Evolutionary conservation across 2,888 invertebrate species (phyloP), one percentile per base, ranked within the genome.

Genomic region (Lobophora halterata): DNA sequence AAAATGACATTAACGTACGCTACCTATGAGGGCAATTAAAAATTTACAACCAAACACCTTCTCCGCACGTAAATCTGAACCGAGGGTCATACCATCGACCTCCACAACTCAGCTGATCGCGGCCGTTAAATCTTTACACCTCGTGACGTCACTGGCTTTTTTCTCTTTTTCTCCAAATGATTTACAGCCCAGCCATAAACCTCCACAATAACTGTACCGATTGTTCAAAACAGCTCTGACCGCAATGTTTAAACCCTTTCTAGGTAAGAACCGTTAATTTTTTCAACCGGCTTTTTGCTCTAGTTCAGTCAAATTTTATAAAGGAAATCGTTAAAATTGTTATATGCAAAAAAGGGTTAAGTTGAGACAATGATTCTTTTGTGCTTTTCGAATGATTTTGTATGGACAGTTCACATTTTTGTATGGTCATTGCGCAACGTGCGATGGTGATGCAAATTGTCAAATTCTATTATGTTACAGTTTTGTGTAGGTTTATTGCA

Each of bases 221-320:
- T 86, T 86, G 83, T 83, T 83, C 74, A 78, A 85, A 33, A 37
- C 83, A 75, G 78, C 79, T 29, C 37, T 79, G 83, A 86, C 86
- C 87, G 80, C 86, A 86, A 81, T 79, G 75, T 78, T 81, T 76
- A 76, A 83, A 82, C 80, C 83, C 81, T 77, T 85, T 86, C 82
- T 82, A 80, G 81, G 82, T 83, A 82, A 67, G 61, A 58, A 46
- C 68, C 65, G 69, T 70, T 70, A 72, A 65, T 66, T 63, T 68
- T 65, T 59, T 62, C 50, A 41, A 26, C 6, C 3, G 32, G 41
- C 52, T 81, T 41, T 85, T 82, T 86, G 85, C 87, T 85, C 85
- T 61, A 85, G 69, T 83, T 87, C n/a, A n/a, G n/a, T n/a, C n/a
- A n/a, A n/a, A n/a, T n/a, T 71, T 73, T 65, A 58, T 65, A n/a